These are phyloP conservation scores for Micrasema longulum DNA, from an alignment of 1,140 invertebrate genomes.

Conservation along the genomic window DNA sequence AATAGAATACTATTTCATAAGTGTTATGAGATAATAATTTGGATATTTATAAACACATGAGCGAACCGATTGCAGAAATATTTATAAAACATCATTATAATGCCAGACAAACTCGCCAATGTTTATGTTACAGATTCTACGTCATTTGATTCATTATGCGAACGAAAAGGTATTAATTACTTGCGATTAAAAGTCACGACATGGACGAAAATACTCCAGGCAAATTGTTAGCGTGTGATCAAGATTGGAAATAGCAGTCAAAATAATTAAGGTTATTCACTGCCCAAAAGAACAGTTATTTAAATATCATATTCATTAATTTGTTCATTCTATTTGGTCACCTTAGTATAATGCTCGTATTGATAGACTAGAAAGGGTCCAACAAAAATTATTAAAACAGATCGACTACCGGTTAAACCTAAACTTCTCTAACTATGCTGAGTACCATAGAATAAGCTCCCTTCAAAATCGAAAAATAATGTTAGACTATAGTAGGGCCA, in stretches of 20 bases:
- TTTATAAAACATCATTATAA: constrained; percentile 1
- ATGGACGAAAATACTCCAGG: neutral
- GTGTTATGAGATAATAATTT: too few species aligned
- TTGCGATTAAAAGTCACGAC: constrained; percentile 11
- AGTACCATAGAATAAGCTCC: too few species aligned
- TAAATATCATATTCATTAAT: neutral
- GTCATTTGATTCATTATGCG: neutral
- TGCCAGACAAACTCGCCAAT: constrained; percentile 8
- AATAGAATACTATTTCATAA: too few species aligned
- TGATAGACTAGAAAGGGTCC: too few species aligned
- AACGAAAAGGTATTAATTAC: constrained; percentile 11
- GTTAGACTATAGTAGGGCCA: too few species aligned
- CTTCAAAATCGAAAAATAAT: too few species aligned
- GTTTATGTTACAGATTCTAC: constrained; percentile 5
- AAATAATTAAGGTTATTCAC: constrained; percentile 4
- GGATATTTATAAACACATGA: too few species aligned
- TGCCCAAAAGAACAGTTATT: neutral
- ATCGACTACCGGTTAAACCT: too few species aligned
- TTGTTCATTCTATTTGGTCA: neutral
- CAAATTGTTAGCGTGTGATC: neutral
- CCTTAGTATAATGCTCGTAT: too few species aligned
- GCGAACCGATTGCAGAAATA: too few species aligned
- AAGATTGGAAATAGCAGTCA: constrained; percentile 13
- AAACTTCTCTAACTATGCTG: too few species aligned
- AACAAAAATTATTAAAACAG: too few species aligned